A percentile compares a stretch with the other conserved stretches of the same genome.
Evolutionary conservation across 2,797 vertebrate species (phyloP).

Genomic region (Syncerus caffer): DNA sequence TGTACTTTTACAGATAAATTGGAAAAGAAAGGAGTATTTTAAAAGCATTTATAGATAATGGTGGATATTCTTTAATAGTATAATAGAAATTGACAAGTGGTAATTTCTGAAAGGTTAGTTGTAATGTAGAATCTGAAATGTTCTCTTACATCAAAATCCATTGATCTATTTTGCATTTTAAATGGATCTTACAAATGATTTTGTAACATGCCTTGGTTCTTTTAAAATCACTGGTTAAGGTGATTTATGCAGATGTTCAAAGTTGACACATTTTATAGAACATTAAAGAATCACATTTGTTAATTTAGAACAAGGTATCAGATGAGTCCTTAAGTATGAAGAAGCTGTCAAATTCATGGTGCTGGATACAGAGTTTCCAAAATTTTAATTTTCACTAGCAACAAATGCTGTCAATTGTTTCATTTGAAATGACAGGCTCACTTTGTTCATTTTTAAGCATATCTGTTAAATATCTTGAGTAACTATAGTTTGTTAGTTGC

Average conservation of each 20-base stretch:
- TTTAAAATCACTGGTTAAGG: background rate
- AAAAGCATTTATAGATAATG: background rate
- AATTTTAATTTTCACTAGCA: constrained; percentile 36
- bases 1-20: background rate
- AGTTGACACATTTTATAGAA: background rate
- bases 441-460: background rate
- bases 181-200: background rate
- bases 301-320: background rate
- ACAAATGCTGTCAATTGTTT: constrained; percentile 7
- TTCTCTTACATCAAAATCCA: background rate
- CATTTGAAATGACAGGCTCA: background rate
- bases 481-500: background rate
- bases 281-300: background rate
- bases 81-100: background rate
- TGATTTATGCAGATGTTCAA: background rate
- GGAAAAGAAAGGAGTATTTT: background rate
- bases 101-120: background rate
- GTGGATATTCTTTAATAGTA: background rate
- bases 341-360: background rate
- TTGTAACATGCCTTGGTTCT: background rate
- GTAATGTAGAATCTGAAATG: background rate
- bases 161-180: background rate
- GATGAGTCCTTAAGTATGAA: background rate
- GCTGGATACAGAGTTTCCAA: background rate
- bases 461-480: constrained; percentile 34